phyloP scores from a whole-genome alignment of 2,797 vertebrate species.

The Champsocephalus esox region DNA sequence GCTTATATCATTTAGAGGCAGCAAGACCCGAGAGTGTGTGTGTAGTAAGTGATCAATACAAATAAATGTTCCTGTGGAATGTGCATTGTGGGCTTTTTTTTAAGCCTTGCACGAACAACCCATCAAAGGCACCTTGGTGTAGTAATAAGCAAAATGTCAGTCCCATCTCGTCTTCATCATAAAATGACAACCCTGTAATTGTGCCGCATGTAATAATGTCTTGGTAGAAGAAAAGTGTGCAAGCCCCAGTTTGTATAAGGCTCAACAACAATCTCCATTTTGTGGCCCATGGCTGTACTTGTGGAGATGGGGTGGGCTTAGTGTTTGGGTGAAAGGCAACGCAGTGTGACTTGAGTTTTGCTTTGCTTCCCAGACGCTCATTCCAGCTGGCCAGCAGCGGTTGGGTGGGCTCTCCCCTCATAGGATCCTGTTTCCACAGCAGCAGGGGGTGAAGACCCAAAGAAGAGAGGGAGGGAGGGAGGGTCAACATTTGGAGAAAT shows the following conservation, averaged over 20 bases:
- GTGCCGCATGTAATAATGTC: conserved; percentile 64
- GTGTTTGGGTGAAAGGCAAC: conserved; percentile 61
- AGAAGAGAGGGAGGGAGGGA: conserved; percentile 30
- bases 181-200: conserved; percentile 69
- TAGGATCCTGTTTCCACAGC: conserved; percentile 79
- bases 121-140: conserved; percentile 70
- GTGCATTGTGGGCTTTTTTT: conserved; percentile 34
- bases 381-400: conserved; percentile 77
- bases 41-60: conserved; percentile 58
- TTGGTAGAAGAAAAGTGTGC: conserved; percentile 32
- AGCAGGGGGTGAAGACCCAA: conserved; percentile 65
- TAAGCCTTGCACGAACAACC: conserved; percentile 19
- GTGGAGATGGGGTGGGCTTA: conserved; percentile 36
- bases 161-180: conserved; percentile 62
- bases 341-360: conserved; percentile 58
- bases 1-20: conserved; percentile 44
- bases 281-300: conserved; percentile 35
- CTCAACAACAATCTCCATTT: conserved; percentile 58
- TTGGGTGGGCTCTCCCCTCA: conserved; percentile 80
- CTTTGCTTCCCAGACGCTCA: conserved; percentile 71
- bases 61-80: conserved; percentile 43
- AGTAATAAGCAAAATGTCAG: conserved; percentile 69
- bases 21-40: conserved; percentile 44
- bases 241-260: conserved; percentile 44
- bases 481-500: conserved; percentile 67